Evolutionary conservation across 2,888 invertebrate species (phyloP).

Genomic region (Torymus tubicola): DNA sequence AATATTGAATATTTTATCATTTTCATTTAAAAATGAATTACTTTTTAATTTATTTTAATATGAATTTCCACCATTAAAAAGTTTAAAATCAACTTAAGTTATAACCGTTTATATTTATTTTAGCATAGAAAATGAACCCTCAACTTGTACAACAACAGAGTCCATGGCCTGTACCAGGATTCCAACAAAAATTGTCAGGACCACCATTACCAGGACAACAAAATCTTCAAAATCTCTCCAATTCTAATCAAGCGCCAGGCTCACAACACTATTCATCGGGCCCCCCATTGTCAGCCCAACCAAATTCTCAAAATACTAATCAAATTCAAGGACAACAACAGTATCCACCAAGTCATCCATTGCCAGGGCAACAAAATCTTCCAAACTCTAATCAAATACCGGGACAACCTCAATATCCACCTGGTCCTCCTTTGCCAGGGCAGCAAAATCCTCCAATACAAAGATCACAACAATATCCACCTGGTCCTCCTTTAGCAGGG

Average conservation of each 20-base stretch:
- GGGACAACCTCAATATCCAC: constrained; percentile 55
- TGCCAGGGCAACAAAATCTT: constrained; percentile 58
- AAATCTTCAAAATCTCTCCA: constrained; percentile 64
- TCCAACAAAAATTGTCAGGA: constrained; percentile 31
- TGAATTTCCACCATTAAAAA: no score
- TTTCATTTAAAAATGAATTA: no score
- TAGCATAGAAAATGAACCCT: constrained; percentile 76
- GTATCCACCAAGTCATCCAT: constrained; percentile 49
- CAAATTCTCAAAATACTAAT: background rate
- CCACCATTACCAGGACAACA: constrained; percentile 64
- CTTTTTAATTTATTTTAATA: no score
- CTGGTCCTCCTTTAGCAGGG: constrained; percentile 59
- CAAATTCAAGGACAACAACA: constrained; percentile 24
- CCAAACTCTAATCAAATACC: constrained; percentile 9
- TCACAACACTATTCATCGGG: background rate
- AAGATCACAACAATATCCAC: constrained; percentile 52
- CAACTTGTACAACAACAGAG: no score
- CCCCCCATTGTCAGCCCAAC: background rate
- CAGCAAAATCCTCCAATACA: constrained; percentile 41
- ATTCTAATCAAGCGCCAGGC: constrained; percentile 4
- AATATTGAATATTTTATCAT: no score
- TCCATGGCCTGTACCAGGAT: no score
- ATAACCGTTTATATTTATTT: constrained; percentile 2
- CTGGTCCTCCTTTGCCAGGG: constrained; percentile 41
- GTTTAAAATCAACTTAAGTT: background rate